Percentiles rank a stretch among this genome's conserved stretches.
Conservation (phyloP, 1,140 invertebrate genomes). For the Zaprionus taronus region DNA sequence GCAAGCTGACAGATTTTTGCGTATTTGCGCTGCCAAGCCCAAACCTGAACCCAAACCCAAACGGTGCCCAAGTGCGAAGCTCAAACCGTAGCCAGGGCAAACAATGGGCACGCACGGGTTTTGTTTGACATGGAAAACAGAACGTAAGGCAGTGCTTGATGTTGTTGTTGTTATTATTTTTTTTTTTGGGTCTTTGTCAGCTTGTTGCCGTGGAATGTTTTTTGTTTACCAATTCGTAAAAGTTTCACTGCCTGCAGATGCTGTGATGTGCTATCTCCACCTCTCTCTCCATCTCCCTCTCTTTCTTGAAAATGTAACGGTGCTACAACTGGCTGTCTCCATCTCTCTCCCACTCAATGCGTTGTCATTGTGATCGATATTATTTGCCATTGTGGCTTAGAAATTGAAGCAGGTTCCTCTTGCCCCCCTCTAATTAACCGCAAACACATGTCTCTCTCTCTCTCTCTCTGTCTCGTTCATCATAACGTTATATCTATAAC, state of each 20-base stretch:
- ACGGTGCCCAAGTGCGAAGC: background rate
- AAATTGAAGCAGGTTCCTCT: constrained; percentile 52
- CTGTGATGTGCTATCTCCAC: constrained; percentile 13
- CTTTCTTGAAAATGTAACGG: constrained; percentile 68
- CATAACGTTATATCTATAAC: constrained; percentile 30
- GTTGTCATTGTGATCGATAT: constrained; percentile 76
- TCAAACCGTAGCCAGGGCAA: constrained; percentile 35
- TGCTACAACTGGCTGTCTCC: constrained; percentile 28
- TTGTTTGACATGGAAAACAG: constrained; percentile 47
- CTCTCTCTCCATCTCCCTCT: background rate
- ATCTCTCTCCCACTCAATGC: background rate
- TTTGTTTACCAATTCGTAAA: constrained; percentile 57
- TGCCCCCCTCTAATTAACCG: constrained; percentile 65
- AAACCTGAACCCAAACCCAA: constrained; percentile 17
- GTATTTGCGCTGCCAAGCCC: constrained; percentile 29
- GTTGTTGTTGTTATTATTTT: background rate
- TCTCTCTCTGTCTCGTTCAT: background rate
- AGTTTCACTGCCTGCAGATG: constrained; percentile 64
- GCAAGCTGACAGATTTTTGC: constrained; percentile 72
- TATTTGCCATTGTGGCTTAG: constrained; percentile 80
- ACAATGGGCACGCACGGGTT: constrained; percentile 55
- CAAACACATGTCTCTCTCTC: constrained; percentile 62
- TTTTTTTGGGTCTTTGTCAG: constrained; percentile 24
- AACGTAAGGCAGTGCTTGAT: constrained; percentile 34
- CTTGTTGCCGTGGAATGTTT: constrained; percentile 57